phyloP scores from a whole-genome alignment of 2,797 vertebrate genomes.

The Streptopelia turtur region DNA sequence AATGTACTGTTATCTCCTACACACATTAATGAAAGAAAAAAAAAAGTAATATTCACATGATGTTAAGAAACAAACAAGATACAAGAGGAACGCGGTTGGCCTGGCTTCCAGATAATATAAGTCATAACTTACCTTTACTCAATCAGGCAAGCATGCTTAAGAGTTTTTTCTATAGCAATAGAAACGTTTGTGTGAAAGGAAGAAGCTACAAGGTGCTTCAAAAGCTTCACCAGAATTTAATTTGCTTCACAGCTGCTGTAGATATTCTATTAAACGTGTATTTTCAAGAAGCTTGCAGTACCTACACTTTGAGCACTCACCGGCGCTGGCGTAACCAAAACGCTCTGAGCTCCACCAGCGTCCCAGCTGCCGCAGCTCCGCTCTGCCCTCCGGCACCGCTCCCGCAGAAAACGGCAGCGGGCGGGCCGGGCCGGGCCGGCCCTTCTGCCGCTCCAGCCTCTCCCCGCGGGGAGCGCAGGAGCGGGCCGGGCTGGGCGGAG shows the following conservation, averaged over 20 bases:
- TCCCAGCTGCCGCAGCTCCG: fast-evolving
- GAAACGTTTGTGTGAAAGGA: fast-evolving
- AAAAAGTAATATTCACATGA: not conserved
- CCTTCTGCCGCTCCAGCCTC: fast-evolving
- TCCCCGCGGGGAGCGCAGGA: fast-evolving
- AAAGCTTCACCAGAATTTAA: not conserved
- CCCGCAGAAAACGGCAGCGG: fast-evolving
- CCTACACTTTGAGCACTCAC: fast-evolving
- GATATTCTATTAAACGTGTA: fast-evolving
- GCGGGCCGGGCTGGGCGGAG: too few species aligned
- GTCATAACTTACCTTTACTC: not conserved
- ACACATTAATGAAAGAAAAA: fast-evolving
- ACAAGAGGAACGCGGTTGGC: fast-evolving
- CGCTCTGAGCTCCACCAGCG: not conserved
- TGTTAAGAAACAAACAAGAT: not conserved
- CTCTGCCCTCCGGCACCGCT: fast-evolving
- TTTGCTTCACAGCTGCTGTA: not conserved
- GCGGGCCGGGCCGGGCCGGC: too few species aligned
- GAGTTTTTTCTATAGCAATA: not conserved
- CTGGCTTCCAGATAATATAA: not conserved
- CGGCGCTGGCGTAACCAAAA: fast-evolving
- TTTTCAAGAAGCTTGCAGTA: fast-evolving
- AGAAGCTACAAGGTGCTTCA: not conserved
- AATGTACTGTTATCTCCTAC: fast-evolving
- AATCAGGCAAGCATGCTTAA: not conserved